Percentiles rank a stretch among this genome's conserved stretches.
These are phyloP conservation scores for Lycocerus yunnanus DNA, from an alignment of 2,888 invertebrate genomes.

Conservation along the genomic window DNA sequence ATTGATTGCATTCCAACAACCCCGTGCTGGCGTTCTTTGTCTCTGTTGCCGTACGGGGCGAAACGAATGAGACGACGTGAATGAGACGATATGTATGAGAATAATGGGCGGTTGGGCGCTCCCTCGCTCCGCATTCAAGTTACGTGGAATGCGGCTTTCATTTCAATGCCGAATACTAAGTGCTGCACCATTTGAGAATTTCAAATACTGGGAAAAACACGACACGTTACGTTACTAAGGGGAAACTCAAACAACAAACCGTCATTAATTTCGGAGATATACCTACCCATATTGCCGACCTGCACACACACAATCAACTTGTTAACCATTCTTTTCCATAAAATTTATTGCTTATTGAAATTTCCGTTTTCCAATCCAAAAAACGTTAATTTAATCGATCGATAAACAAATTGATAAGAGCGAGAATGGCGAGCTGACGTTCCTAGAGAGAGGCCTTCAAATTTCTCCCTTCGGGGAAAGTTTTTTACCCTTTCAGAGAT, in stretches of 20 bases:
- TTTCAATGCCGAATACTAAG: slow-evolving; percentile 36
- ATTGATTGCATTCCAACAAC: slow-evolving; percentile 34
- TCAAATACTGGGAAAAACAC: slow-evolving; percentile 22
- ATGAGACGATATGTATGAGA: slow-evolving; percentile 34
- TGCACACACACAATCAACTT: not conserved
- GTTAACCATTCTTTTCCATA: not conserved
- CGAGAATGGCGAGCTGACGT: not conserved
- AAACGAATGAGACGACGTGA: slow-evolving; percentile 32
- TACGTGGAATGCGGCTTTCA: slow-evolving; percentile 35
- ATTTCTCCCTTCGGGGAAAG: not conserved
- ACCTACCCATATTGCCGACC: not conserved
- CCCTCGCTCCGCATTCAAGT: slow-evolving; percentile 32
- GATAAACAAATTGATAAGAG: not conserved
- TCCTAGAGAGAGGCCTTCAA: not conserved
- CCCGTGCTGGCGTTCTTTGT: slow-evolving; percentile 31
- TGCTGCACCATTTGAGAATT: slow-evolving; percentile 35
- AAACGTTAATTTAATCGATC: not conserved
- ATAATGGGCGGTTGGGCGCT: slow-evolving; percentile 37
- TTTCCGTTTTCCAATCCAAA: not conserved
- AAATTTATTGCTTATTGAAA: not conserved
- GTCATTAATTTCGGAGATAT: not conserved
- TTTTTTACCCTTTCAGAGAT: not conserved
- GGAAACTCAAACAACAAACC: not conserved
- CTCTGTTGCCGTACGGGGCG: slow-evolving; percentile 27
- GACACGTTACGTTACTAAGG: not conserved